These are phyloP conservation scores for human (Homo sapiens) DNA, from an alignment of 2,113 vertebrate species.

Conservation along the genomic window GRCh38 chr3:23265001-23265500, in stretches of 20 bases:
- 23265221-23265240: not conserved
- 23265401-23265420: not conserved
- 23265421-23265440: not conserved
- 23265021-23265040: not conserved
- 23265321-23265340: not conserved
- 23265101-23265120: not conserved
- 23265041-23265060: not conserved
- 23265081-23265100: not conserved
- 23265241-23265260: not conserved
- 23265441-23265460: not conserved
- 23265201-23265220: not conserved
- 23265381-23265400: not conserved
- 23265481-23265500: too few species aligned
- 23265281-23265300: not conserved
- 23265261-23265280: not conserved
- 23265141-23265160: not conserved
- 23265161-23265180: not conserved
- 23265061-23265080: not conserved
- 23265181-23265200: not conserved
- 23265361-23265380: not conserved
- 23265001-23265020: not conserved
- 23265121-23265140: not conserved
- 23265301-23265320: not conserved
- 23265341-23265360: not conserved
- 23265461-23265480: not conserved